Conservation (phyloP, 2,797 vertebrate species). For the Paramormyrops hopkinsi region DNA sequence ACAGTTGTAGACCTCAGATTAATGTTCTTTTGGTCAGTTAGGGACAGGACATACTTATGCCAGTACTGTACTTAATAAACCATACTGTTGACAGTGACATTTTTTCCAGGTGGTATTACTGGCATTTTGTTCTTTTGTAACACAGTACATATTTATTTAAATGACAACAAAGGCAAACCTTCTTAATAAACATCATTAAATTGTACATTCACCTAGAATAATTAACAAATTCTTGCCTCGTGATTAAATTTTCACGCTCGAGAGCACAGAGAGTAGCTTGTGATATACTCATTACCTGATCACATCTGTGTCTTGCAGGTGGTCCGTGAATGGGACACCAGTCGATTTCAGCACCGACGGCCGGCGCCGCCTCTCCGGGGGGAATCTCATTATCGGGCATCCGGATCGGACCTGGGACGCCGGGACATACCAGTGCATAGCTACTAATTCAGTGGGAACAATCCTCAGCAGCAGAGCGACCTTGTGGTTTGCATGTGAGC, state of each 20-base stretch:
- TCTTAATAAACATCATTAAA: background rate
- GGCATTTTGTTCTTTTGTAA: background rate
- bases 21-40: background rate
- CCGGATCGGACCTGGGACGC: constrained; percentile 71
- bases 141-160: background rate
- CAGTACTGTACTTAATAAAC: background rate
- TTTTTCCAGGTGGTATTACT: background rate
- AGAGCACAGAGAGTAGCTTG: background rate
- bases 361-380: constrained; percentile 68
- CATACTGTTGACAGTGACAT: background rate
- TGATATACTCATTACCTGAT: background rate
- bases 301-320: constrained; percentile 64
- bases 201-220: background rate
- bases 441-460: constrained; percentile 66
- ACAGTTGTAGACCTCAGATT: background rate
- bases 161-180: background rate
- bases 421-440: constrained; percentile 74
- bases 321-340: constrained; percentile 78
- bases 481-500: constrained; percentile 82
- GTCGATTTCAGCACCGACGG: constrained; percentile 69
- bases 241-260: background rate
- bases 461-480: constrained; percentile 70
- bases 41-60: background rate
- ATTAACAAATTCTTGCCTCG: background rate
- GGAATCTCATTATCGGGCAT: constrained; percentile 71